A percentile compares a stretch with the other conserved stretches of the same genome.
These are phyloP conservation scores for Nesoenas mayeri DNA, from an alignment of 2,113 vertebrate genomes.

Conservation along the genomic window DNA sequence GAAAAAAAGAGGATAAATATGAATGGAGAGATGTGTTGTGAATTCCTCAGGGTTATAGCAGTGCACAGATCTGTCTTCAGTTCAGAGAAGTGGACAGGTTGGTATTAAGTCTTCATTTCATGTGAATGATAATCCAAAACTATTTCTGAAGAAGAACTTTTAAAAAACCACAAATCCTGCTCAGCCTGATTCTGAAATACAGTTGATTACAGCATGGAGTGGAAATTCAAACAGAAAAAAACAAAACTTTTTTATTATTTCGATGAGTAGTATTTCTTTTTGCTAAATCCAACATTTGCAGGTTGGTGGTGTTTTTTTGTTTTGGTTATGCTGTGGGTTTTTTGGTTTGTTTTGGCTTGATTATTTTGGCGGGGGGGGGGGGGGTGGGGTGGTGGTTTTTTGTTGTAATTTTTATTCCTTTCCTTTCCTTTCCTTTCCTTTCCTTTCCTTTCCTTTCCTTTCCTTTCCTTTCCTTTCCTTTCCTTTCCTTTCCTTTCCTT, in stretches of 20 bases:
- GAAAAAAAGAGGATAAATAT: background rate
- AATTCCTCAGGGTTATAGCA: background rate
- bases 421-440: background rate
- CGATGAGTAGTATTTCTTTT: conserved; percentile 3
- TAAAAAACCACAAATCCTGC: conserved; percentile 9
- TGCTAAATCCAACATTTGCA: background rate
- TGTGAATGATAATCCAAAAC: conserved; percentile 12
- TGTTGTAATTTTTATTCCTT: background rate
- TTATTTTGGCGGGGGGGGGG: no score
- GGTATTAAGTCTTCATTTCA: conserved; percentile 36
- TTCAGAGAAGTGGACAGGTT: background rate
- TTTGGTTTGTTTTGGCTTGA: no score
- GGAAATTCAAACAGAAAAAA: background rate
- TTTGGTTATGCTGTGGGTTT: no score
- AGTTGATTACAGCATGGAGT: background rate
- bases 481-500: background rate
- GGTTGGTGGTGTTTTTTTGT: background rate
- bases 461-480: background rate
- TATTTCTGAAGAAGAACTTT: conserved; percentile 27
- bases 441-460: background rate
- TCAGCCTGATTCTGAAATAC: conserved; percentile 6
- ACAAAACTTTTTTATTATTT: background rate
- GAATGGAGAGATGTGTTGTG: background rate
- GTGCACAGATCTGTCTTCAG: background rate
- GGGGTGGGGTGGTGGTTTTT: no score